Base-by-base conservation (phyloP, 2,113 vertebrate genomes). In the Otis tarda region DNA sequence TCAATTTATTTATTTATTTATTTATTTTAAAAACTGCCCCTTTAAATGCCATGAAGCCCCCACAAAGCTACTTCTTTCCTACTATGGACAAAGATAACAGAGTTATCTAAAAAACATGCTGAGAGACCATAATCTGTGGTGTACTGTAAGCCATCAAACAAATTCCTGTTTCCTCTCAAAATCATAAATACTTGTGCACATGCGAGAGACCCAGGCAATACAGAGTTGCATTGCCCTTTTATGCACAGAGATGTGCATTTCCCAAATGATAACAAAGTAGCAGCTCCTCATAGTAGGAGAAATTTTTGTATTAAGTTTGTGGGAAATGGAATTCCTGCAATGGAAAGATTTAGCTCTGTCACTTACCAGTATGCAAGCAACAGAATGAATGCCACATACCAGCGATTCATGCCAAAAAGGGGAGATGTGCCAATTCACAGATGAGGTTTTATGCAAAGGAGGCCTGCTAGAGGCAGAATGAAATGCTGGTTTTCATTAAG, bases 401-500 rank as follows among this genome's bases (percentile, higher is more conserved):
- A 91, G 74, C 16, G 12, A 43, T 87, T 87, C 31, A 61, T 93
- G 80, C 77, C 80, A 90, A 47, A 96, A 90, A 81, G 31, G 41
- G 75, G 19, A 93, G 86, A 76, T 89, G 33, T 92, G 86, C 92
- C 92, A 95, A 61, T 90, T 95, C 92, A 82, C 83, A 85, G 83
- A 82, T 91, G 89, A 89, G 65, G 14, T 71, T 96, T 96, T 79
- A 87, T 81, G 94, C n/a, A 61, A 94, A 94, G 69, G 83, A 83
- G 39, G 83, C 49, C 83, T 92, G 77, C 65, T 87, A 65, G 83
- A 89, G 65, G 91, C 94, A 94, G 81, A 89, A 91, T 55, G 74
- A 84, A 57, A 57, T 76, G 60, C 83, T 97, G 96, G 76, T 90
- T 96, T 94, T 96, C 92, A 89, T 95, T 95, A 87, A 7, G 28